These are phyloP conservation scores for Danionella cerebrum DNA, from an alignment of 2,113 vertebrate genomes.

Conservation along the genomic window DNA sequence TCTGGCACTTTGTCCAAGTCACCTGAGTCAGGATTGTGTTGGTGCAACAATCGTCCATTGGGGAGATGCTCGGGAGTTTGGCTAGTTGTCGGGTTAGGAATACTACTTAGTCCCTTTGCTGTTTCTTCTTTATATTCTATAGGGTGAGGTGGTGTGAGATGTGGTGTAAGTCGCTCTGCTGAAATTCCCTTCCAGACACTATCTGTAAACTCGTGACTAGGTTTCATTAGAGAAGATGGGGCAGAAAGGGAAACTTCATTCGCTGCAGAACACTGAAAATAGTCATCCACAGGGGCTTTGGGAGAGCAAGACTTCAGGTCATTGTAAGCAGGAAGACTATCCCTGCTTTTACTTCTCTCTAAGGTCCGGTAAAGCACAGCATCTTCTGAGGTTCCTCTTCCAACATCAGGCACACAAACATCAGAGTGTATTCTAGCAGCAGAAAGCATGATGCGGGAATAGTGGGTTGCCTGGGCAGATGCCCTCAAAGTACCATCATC, in stretches of 20 bases:
- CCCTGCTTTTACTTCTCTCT: slow-evolving; percentile 78
- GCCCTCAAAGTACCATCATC: slow-evolving; percentile 88
- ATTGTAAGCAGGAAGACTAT: slow-evolving; percentile 69
- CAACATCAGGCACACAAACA: slow-evolving; percentile 74
- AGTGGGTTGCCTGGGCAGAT: slow-evolving; percentile 71
- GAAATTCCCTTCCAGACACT: slow-evolving; percentile 70
- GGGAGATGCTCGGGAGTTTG: slow-evolving; percentile 67
- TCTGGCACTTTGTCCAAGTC: slow-evolving; percentile 89
- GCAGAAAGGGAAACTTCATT: slow-evolving; percentile 79
- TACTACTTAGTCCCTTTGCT: slow-evolving; percentile 54
- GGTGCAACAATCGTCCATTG: slow-evolving; percentile 75
- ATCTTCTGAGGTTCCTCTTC: slow-evolving; percentile 62
- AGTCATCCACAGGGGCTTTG: slow-evolving; percentile 79
- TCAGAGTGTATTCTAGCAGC: slow-evolving; percentile 72
- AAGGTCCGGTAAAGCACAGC: slow-evolving; percentile 66
- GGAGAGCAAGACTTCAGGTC: slow-evolving; percentile 75
- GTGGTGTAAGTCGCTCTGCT: slow-evolving; percentile 72
- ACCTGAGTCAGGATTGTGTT: slow-evolving; percentile 66
- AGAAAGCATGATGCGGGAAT: slow-evolving; percentile 74
- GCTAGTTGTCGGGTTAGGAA: slow-evolving; percentile 50
- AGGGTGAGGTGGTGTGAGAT: slow-evolving; percentile 67
- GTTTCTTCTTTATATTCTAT: slow-evolving; percentile 79
- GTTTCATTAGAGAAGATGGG: slow-evolving; percentile 76
- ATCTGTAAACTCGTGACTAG: slow-evolving; percentile 71
- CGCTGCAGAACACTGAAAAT: slow-evolving; percentile 86